These are phyloP conservation scores for Neostethus bicornis DNA, from an alignment of 2,797 vertebrate genomes.

Conservation along the genomic window DNA sequence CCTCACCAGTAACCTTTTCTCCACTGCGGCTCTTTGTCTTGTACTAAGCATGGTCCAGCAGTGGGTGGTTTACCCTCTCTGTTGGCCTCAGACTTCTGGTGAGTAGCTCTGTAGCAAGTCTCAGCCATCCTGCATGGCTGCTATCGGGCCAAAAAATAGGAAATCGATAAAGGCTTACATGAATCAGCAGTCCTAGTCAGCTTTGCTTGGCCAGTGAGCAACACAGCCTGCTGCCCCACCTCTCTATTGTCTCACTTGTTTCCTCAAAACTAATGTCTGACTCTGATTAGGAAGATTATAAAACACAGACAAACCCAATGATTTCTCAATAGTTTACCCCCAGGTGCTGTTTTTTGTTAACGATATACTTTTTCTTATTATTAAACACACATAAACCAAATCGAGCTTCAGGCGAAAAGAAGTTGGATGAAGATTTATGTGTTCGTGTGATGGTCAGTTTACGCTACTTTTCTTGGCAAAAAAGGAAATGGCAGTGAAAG, in stretches of 20 bases:
- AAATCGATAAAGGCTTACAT: conserved; percentile 75
- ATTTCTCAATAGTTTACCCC: conserved; percentile 40
- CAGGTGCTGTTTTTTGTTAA: conserved; percentile 16
- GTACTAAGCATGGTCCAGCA: conserved; percentile 30
- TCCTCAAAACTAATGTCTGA: conserved; percentile 44
- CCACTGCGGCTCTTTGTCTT: conserved; percentile 46
- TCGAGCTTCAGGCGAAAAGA: conserved; percentile 35
- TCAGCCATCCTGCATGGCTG: conserved; percentile 56
- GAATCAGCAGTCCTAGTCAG: conserved; percentile 70
- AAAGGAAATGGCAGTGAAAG: conserved; percentile 28
- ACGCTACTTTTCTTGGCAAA: conserved; percentile 28
- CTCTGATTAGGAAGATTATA: conserved; percentile 41
- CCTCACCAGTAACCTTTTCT: conserved; percentile 36
- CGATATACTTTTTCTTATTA: conserved; percentile 34
- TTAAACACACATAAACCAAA: background rate
- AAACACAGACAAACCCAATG: conserved; percentile 31
- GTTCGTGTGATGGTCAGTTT: conserved; percentile 44
- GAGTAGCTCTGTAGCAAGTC: conserved; percentile 54
- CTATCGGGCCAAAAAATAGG: conserved; percentile 61
- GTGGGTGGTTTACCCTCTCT: conserved; percentile 40
- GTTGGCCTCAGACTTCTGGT: conserved; percentile 42
- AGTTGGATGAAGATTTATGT: conserved; percentile 40
- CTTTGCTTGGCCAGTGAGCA: conserved; percentile 44
- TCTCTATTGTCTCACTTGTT: conserved; percentile 45
- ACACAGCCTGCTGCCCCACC: conserved; percentile 38